These are phyloP conservation scores for Heterocephalus glaber DNA, from an alignment of 2,113 vertebrate species.

Conservation along the genomic window DNA sequence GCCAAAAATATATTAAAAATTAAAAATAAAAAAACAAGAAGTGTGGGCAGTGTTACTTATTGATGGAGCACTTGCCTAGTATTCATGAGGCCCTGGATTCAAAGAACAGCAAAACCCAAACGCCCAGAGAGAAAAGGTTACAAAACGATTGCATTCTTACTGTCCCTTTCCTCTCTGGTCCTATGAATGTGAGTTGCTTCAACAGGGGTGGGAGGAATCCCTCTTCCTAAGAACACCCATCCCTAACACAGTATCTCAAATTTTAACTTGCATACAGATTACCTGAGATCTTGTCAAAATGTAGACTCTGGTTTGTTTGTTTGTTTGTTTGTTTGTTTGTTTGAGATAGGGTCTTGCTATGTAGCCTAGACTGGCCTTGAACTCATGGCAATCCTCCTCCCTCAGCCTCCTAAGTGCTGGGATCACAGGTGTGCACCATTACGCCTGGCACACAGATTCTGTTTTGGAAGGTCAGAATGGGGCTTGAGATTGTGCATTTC, in stretches of 20 bases:
- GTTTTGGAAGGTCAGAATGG: not conserved
- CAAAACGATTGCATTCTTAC: not conserved
- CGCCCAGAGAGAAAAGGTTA: not conserved
- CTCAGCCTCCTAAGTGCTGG: not conserved
- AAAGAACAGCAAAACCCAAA: not conserved
- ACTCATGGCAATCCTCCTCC: not conserved
- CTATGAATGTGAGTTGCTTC: not conserved
- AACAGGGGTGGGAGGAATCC: not conserved
- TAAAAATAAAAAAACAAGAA: not conserved
- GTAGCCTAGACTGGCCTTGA: not conserved
- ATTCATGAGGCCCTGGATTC: not conserved
- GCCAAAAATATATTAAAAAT: not conserved
- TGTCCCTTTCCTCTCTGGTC: not conserved
- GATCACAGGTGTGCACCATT: not conserved
- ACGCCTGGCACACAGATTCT: not conserved
- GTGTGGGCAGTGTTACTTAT: not conserved
- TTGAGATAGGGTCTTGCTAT: not conserved
- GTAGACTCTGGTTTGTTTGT: not conserved
- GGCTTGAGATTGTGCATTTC: slow-evolving; percentile 24
- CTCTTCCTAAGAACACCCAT: not conserved
- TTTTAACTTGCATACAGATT: slow-evolving; percentile 4
- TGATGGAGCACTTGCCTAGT: not conserved
- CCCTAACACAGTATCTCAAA: not conserved
- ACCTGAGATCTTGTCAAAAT: slow-evolving; percentile 7
- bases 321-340: not conserved